Evolutionary conservation across 1,140 invertebrate species (phyloP), one percentile per base, ranked within the genome.

Genomic region (Zaprionus nigranus): DNA sequence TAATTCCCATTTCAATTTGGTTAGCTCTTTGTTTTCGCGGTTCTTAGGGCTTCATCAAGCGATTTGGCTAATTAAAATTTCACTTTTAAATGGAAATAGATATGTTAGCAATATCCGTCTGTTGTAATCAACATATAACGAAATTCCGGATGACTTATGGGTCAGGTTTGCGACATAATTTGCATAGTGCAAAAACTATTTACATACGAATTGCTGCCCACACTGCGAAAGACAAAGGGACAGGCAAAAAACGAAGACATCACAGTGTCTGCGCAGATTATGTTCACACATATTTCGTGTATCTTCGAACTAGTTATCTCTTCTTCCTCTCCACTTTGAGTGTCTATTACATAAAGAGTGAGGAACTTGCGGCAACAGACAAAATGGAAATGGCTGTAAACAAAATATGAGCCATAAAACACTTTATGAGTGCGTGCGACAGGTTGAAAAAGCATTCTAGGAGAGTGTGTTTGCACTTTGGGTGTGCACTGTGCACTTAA

Each of bases 371-470:
- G 54, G 26, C n/a, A 53, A 40, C 22, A 12, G 49, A 34, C 28
- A 74, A 82, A 87, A 87, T 88, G 84, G 56, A 51, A 88, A 81
- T 84, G 80, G 77, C 77, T 87, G 62, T 66, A 74, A 58, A 56
- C 53, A 46, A 58, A 61, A 68, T 51, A 24, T 64, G 54, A 30
- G 36, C 24, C 28, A 69, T 80, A 88, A 80, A 80, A 82, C 26
- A 49, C 77, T 86, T 86, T 80, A 79, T 63, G 73, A 62, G 46
- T 43, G 59, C 66, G 65, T 54, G 63, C 26, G 43, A 40, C 17
- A 46, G 66, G 43, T 59, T 64, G 46, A 77, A 77, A 73, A 77
- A 70, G 70, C 73, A 84, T 87, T 87, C 83, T 87, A 69, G 62
- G 79, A 71, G 71, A 51, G 20, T 51, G 72, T 81, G 64, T 72